These are phyloP conservation scores for Chloroclystis v-ata DNA, from an alignment of 2,888 invertebrate genomes.

Conservation along the genomic window DNA sequence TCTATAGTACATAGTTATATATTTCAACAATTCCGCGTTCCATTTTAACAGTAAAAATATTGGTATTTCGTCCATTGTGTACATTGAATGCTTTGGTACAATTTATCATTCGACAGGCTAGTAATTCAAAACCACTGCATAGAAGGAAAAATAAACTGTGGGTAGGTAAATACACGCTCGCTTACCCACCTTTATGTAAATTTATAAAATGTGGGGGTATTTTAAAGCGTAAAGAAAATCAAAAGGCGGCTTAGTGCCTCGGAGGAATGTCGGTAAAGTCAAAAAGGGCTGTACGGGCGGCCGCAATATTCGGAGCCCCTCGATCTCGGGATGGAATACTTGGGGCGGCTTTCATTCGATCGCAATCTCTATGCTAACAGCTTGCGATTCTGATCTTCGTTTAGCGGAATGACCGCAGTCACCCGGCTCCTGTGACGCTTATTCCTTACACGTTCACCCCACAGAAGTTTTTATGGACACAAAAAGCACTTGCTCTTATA, in stretches of 20 bases:
- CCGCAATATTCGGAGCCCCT: conserved; percentile 71
- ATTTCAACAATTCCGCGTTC: conserved; percentile 50
- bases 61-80: conserved; percentile 42
- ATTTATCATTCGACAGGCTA: conserved; percentile 38
- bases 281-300: conserved; percentile 64
- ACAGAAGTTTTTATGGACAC: conserved; percentile 72
- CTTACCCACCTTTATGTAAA: conserved; percentile 37
- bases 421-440: conserved; percentile 69
- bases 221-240: conserved; percentile 58
- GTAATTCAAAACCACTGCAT: conserved; percentile 37
- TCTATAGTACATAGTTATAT: too few species aligned
- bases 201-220: conserved; percentile 48
- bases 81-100: conserved; percentile 39
- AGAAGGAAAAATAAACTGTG: conserved; percentile 30
- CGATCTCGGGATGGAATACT: conserved; percentile 73
- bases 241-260: conserved; percentile 58
- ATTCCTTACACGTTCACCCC: conserved; percentile 75
- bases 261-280: conserved; percentile 63
- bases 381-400: conserved; percentile 78
- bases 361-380: conserved; percentile 79
- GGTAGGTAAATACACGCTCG: conserved; percentile 16
- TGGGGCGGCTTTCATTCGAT: conserved; percentile 73
- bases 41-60: conserved; percentile 49
- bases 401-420: conserved; percentile 78
- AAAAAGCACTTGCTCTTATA: conserved; percentile 54